These are phyloP conservation scores for Paradoxurus hermaphroditus DNA, from an alignment of 2,113 vertebrate species.

Conservation along the genomic window DNA sequence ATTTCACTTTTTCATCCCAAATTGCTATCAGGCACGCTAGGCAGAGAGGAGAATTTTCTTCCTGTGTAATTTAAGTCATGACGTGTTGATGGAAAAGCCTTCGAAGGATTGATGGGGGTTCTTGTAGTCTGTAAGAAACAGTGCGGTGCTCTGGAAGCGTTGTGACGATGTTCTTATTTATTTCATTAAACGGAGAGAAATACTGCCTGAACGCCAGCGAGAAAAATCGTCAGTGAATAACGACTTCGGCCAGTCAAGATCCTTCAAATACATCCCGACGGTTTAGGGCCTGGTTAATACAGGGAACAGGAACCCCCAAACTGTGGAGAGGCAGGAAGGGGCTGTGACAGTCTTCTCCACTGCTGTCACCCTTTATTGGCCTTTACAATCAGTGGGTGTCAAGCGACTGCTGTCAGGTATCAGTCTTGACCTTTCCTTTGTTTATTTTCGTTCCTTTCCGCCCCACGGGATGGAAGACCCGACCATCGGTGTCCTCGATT, in stretches of 20 bases:
- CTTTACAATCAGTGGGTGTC: background rate
- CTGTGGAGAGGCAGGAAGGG: fast-evolving
- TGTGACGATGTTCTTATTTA: background rate
- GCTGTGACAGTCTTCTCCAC: fast-evolving
- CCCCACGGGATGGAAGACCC: fast-evolving
- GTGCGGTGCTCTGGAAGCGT: background rate
- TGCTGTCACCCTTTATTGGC: too few relatives aligned
- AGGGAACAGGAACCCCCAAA: fast-evolving
- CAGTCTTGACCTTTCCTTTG: background rate
- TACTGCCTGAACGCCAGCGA: background rate
- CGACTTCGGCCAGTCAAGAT: background rate
- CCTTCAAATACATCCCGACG: background rate
- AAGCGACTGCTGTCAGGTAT: fast-evolving
- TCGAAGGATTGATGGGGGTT: background rate
- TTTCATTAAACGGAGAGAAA: background rate
- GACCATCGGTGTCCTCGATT: fast-evolving
- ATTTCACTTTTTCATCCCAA: conserved; percentile 36
- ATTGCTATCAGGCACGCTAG: background rate
- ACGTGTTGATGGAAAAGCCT: background rate
- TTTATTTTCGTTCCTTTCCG: background rate
- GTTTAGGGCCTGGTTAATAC: background rate
- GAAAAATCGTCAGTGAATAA: background rate
- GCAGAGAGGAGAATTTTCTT: background rate
- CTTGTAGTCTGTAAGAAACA: background rate
- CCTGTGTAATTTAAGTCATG: background rate